Evolutionary conservation across 1,140 invertebrate species (phyloP).

Genomic region (Nasonia longicornis): DNA sequence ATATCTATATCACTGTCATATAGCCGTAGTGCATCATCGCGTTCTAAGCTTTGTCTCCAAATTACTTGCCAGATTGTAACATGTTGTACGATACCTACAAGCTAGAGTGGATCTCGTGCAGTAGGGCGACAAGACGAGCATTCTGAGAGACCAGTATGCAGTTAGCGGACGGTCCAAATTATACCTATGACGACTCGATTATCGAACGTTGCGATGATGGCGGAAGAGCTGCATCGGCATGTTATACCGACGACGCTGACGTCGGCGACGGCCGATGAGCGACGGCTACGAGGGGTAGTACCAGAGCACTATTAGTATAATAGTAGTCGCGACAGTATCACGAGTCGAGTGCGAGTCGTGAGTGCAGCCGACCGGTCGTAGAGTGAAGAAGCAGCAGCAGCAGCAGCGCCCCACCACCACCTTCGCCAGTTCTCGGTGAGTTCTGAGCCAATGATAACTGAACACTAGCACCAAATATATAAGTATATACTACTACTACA

Average conservation of each 20-base stretch:
- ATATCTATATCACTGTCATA: neutral
- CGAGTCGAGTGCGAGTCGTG: neutral
- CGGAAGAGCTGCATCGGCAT: neutral
- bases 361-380: neutral
- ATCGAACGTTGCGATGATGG: neutral
- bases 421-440: neutral
- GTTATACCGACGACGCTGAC: no score
- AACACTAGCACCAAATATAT: neutral
- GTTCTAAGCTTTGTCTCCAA: no score
- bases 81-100: no score
- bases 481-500: neutral
- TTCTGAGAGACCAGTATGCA: neutral
- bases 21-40: neutral
- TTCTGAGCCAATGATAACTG: constrained; percentile 4
- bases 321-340: neutral
- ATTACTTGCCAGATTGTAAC: no score
- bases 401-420: neutral
- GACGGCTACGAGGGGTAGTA: neutral
- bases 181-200: no score
- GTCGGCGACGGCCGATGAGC: no score
- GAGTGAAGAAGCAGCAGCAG: no score
- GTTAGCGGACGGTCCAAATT: no score
- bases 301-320: no score
- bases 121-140: neutral
- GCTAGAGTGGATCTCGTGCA: no score